phyloP scores from a whole-genome alignment of 2,888 invertebrate species.

The Dysmachus trigonus region DNA sequence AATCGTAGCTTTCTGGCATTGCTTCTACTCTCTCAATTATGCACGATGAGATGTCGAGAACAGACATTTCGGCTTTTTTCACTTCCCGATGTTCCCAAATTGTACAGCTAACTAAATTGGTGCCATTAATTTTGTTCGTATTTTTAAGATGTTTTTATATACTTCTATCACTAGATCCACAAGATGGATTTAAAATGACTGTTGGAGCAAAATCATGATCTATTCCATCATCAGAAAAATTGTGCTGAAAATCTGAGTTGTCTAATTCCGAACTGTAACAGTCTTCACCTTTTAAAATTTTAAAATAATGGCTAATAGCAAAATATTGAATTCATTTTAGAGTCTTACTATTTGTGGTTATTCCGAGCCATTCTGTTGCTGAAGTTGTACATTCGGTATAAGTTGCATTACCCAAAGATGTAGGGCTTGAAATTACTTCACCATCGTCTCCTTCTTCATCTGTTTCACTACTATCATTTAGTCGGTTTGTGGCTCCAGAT shows the following conservation, averaged over 20 bases:
- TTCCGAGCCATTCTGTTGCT: slow-evolving; percentile 86
- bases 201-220: slow-evolving; percentile 78
- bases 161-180: slow-evolving; percentile 80
- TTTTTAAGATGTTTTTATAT: slow-evolving; percentile 50
- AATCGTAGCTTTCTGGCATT: slow-evolving; percentile 81
- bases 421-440: slow-evolving; percentile 71
- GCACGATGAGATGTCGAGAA: slow-evolving; percentile 92
- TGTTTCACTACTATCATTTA: slow-evolving; percentile 58
- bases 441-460: slow-evolving; percentile 68
- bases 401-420: slow-evolving; percentile 59
- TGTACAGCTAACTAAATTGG: slow-evolving; percentile 86
- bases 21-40: slow-evolving; percentile 92
- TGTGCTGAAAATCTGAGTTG: slow-evolving; percentile 70
- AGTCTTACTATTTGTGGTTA: slow-evolving; percentile 82
- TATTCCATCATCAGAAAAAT: slow-evolving; percentile 65
- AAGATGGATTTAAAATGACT: slow-evolving; percentile 76
- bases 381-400: slow-evolving; percentile 70
- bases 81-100: slow-evolving; percentile 93
- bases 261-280: slow-evolving; percentile 83
- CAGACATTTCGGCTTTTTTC: slow-evolving; percentile 92
- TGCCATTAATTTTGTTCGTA: neutral
- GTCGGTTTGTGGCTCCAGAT: neutral
- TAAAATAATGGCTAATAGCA: neutral
- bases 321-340: neutral
- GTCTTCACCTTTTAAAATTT: slow-evolving; percentile 69